These are phyloP conservation scores for Chrysemys picta DNA, from an alignment of 2,113 vertebrate genomes.

Conservation along the genomic window DNA sequence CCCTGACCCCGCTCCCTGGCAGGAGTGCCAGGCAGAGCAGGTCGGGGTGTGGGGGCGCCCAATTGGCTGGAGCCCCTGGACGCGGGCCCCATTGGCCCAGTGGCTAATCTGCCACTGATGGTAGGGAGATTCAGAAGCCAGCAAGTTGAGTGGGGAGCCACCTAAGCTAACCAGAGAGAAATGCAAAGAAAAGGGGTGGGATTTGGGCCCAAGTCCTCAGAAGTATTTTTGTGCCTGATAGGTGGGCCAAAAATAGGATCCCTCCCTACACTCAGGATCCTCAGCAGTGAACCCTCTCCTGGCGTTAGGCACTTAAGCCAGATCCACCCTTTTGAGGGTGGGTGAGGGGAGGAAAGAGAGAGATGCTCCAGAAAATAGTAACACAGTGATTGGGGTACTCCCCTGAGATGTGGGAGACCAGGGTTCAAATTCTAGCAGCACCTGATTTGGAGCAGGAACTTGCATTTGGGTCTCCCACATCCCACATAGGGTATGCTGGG, in stretches of 20 bases:
- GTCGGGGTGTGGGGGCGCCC: too few relatives aligned
- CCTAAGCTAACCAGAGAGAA: background rate
- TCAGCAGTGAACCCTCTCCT: background rate
- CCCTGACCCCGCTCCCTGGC: too few relatives aligned
- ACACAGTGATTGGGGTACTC: background rate
- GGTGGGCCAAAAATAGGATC: background rate
- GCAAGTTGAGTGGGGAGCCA: background rate
- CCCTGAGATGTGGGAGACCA: background rate
- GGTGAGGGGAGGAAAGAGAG: background rate
- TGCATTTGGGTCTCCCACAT: background rate
- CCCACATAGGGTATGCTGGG: background rate
- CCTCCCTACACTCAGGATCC: background rate
- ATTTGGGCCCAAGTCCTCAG: too few relatives aligned
- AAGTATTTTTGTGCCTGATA: too few relatives aligned
- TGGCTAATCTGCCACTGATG: too few relatives aligned
- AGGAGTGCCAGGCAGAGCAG: too few relatives aligned
- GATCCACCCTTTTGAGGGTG: background rate
- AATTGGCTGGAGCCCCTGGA: too few relatives aligned
- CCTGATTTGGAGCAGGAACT: background rate
- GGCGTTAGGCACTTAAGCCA: background rate
- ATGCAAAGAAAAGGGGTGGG: background rate
- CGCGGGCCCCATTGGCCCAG: too few relatives aligned
- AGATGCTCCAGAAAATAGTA: background rate
- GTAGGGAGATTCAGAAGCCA: background rate
- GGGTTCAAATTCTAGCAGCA: background rate